Base-by-base conservation (phyloP, 2,888 invertebrate species). In the Hemithea aestivaria region DNA sequence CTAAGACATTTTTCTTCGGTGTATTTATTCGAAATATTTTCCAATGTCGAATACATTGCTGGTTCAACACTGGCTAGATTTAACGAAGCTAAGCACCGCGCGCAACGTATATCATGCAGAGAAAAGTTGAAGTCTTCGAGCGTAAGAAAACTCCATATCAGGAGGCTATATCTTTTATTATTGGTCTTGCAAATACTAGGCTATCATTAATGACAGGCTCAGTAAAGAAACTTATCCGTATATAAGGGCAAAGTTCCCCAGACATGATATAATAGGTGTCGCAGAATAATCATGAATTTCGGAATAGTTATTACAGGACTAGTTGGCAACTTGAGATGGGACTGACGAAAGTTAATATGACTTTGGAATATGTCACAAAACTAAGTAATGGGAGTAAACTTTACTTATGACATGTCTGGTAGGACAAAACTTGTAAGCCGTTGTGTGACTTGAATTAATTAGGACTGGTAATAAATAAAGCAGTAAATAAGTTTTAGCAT, bases 1-100 rank as follows among this genome's bases (percentile, higher is more conserved):
- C 78, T 55, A 60, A 54, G 53, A 46, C 49, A 47, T 48, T 49
- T 46, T 37, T 35, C 45, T 66, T 68, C 60, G 59, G 62, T 64
- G 46, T 58, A 58, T 66, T 60, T 61, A 56, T 49, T 51, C 48
- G 51, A 55, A 54, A 53, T 52, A 59, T 62, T 66, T 71, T 58
- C 51, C 39, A 36, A 21, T 34, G 32, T 7, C 5, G 7, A 9
- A 4, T 22, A 21, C 50, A 48, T 45, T 28, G 42, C 40, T 36
- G 10, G 44, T 12, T 41, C 6, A 8, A 6, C 2, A 8, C 8
- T 12, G 6, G 2, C 7, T 4, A 5, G n/a, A 10, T 31, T 7
- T 24, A 20, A n/a, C 6, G 8, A 7, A 1, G 5, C 7, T n/a
- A 8, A 37, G 12, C 26, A 30, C 45, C 34, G 2, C n/a, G 0